These are phyloP conservation scores for Petrosia ficiformis DNA, from an alignment of 37 sponge, comb jelly and placozoan genomes.

Conservation along the genomic window DNA sequence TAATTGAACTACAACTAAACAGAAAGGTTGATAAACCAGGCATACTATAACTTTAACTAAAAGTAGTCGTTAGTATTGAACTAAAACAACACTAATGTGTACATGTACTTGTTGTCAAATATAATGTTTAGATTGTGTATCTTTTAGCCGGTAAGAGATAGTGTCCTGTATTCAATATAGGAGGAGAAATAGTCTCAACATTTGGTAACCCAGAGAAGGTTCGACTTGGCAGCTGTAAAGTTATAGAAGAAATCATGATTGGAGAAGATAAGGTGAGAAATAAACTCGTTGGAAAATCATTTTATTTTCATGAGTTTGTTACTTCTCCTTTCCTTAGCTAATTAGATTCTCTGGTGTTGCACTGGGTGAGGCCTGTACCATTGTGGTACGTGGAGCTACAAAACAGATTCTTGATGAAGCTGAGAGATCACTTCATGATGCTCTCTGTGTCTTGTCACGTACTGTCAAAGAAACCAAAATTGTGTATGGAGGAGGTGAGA, in stretches of 20 bases:
- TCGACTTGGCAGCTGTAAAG: constrained; percentile 86
- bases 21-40: too few relatives aligned
- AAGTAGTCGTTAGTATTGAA: too few relatives aligned
- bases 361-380: constrained; percentile 92
- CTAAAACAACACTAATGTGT: too few relatives aligned
- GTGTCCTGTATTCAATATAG: constrained; percentile 7
- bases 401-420: constrained; percentile 98
- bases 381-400: constrained; percentile 96
- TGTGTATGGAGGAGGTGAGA: constrained; percentile 93
- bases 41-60: too few relatives aligned
- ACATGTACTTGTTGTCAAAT: too few relatives aligned
- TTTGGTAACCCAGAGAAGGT: constrained; percentile 94
- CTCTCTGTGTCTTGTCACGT: constrained; percentile 93
- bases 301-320: not conserved
- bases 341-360: constrained; percentile 86
- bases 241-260: constrained; percentile 98
- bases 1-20: too few relatives aligned
- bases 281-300: not conserved
- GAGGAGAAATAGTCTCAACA: constrained; percentile 98
- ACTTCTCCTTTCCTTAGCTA: constrained; percentile 13
- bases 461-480: constrained; percentile 94
- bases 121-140: too few relatives aligned
- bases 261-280: constrained; percentile 92
- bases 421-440: constrained; percentile 97
- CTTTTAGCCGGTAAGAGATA: not conserved